phyloP scores from a whole-genome alignment of 2,113 vertebrate species.

The Cebus imitator region DNA sequence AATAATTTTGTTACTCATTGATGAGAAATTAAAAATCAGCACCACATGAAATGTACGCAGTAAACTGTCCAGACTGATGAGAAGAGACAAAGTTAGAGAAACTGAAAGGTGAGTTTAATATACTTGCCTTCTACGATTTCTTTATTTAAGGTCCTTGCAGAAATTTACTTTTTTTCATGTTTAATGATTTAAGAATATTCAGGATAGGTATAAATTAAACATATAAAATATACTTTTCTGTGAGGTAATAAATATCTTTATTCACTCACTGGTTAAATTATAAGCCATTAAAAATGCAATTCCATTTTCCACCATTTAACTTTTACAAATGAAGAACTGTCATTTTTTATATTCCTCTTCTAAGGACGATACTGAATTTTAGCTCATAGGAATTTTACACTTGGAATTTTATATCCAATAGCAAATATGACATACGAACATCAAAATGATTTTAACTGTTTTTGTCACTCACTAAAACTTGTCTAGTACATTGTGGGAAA shows the following conservation, averaged over 20 bases:
- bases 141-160: neutral
- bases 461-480: neutral
- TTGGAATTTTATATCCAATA: neutral
- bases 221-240: neutral
- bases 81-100: neutral
- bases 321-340: slow-evolving; percentile 19
- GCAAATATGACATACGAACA: neutral
- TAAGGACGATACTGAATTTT: neutral
- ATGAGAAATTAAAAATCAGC: neutral
- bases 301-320: slow-evolving; percentile 24
- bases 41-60: neutral
- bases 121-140: neutral
- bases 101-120: neutral
- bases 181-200: slow-evolving; percentile 27
- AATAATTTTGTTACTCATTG: neutral
- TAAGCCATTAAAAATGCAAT: neutral
- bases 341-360: neutral
- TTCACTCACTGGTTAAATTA: slow-evolving; percentile 20
- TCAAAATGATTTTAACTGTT: neutral
- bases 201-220: neutral
- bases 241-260: slow-evolving; percentile 18
- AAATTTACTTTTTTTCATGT: slow-evolving; percentile 7
- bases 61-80: neutral
- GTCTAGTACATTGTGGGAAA: neutral
- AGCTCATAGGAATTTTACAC: neutral